Base-by-base conservation (phyloP, 2,797 vertebrate genomes). In the Pristis pectinata region DNA sequence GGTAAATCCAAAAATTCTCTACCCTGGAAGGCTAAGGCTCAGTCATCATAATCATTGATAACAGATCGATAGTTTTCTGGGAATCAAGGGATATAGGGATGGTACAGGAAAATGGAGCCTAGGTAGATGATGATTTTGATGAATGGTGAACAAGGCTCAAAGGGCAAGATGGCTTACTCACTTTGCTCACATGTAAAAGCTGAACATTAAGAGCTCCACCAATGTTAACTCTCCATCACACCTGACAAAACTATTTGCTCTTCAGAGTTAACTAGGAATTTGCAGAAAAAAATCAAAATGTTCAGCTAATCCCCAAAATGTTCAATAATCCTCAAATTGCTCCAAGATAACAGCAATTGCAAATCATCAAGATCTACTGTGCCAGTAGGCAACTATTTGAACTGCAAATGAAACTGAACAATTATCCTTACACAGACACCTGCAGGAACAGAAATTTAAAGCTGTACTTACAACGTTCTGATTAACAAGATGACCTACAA, bases 401-500 rank as follows among this genome's bases (percentile, higher is more conserved):
- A 93, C 11, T 70, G 24, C 27, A 76, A 94, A 44, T 30, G 67
- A 72, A 91, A 94, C 11, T 76, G 24, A 53, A 94, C 22, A 94
- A 76, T 34, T 34, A 74, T 74, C 70, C 72, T n/a, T 6, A 67
- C 19, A 41, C 15, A 34, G 0, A 15, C 27, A 76, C 64, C n/a
- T 3, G 15, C 44, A 74, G 44, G 70, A 94, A 53, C 11, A 94
- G 70, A 44, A 94, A 76, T 74, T 49, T 49, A n/a, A 34, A 83
- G 61, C 85, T 91, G 44, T 87, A 97, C 98, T 74, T 97, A 99
- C 99, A 98, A 99, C 98, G 53, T 99, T 99, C 97, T 99, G 99
- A 97, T 99, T 99, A 97, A 99, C 98, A 96, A 99, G 98, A 96
- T 99, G 99, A n/a, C 98, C 99, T 94, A 99, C 98, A 95, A 99